Base-by-base conservation (phyloP, 2,113 vertebrate genomes). In the Columba livia region DNA sequence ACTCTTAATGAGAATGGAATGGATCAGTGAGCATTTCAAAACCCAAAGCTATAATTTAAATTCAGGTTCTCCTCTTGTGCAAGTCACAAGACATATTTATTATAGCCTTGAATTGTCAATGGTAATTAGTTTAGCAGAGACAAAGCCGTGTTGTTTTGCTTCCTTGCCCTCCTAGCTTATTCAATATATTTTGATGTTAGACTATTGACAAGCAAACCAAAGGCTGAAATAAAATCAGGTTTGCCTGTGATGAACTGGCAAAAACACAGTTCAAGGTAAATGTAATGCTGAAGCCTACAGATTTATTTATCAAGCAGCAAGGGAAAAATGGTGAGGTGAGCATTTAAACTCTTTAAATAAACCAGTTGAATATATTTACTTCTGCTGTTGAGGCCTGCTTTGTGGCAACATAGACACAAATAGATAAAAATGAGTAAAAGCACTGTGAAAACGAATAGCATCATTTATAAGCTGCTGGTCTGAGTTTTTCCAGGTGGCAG, bases 11-110 rank as follows among this genome's bases (percentile, higher is more conserved):
- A 96, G 91, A 95, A 89, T 88, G 93, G 91, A 96, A 97, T 97
- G 91, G 95, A 94, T 97, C 95, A 94, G 86, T 81, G 92, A 97
- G 95, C 91, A 92, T 97, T 97, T 96, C 89, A 94, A 95, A 97
- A 95, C 85, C 79, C 93, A 94, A 96, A 92, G 88, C 93, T 96
- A 48, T 95, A 96, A 97, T 97, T 97, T 96, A 95, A 94, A 94
- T 86, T 79, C 91, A 96, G 81, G 79, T 87, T 94, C 83, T 96
- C 94, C 85, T 85, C 77, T 95, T 58, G 82, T 93, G 88, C 85
- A 83, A 96, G 85, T 96, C 94, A 96, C 95, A 97, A 95, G 90
- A 91, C 67, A 40, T 93, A 96, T 93, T 96, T 94, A 93, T 96
- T 97, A 94, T 74, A 96, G 88, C 92, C 95, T 93, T 91, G 94